Evolutionary conservation across 2,888 invertebrate genomes (phyloP).

Genomic region (Sipunculus nudus): DNA sequence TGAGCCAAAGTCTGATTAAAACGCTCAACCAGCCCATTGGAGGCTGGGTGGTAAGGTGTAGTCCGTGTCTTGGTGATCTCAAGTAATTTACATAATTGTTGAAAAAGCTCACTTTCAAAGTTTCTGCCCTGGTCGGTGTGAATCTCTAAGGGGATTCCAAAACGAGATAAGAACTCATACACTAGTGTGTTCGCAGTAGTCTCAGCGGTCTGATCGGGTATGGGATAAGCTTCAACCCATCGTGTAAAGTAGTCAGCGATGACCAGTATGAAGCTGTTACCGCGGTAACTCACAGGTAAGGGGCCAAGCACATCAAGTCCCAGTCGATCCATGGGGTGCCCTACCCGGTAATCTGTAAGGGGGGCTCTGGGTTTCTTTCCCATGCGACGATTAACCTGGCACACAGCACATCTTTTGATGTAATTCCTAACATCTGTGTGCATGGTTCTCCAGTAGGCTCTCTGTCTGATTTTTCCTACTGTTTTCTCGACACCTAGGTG

Average conservation of each 20-base stretch:
- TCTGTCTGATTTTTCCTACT: background rate
- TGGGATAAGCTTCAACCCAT: background rate
- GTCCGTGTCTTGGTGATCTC: background rate
- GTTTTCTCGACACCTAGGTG: background rate
- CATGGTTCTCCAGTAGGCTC: slow-evolving; percentile 8
- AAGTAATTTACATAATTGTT: background rate
- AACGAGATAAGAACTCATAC: background rate
- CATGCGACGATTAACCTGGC: background rate
- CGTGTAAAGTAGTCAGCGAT: background rate
- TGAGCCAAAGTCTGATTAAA: slow-evolving; percentile 31
- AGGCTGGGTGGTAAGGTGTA: background rate
- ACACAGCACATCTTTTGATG: background rate
- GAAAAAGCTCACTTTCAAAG: background rate
- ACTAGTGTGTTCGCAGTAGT: background rate
- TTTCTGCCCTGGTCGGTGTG: background rate
- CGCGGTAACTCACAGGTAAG: background rate
- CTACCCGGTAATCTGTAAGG: background rate
- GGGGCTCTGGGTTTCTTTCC: background rate
- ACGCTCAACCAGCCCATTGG: slow-evolving; percentile 7
- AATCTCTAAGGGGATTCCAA: background rate
- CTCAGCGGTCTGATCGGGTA: background rate
- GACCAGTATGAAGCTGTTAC: slow-evolving; percentile 1
- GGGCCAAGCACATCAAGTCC: slow-evolving; percentile 4
- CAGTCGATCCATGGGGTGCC: background rate
- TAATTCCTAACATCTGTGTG: background rate